Evolutionary conservation across 2,888 invertebrate genomes (phyloP), one percentile per base, ranked within the genome.

Genomic region (Phaonia tiefii): DNA sequence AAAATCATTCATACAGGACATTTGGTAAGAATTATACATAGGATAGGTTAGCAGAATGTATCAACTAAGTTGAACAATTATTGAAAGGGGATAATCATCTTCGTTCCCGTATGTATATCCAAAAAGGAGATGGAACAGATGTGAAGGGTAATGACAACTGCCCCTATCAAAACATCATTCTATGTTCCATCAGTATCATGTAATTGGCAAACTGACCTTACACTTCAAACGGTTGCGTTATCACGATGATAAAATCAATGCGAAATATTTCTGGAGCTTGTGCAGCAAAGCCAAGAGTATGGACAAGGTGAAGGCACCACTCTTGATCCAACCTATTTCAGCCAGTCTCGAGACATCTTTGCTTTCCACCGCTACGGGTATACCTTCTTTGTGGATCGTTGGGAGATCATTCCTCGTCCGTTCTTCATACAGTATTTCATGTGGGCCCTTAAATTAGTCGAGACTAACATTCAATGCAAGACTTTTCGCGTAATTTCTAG

Each of bases 201-300:
- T 8, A 8, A 31, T 44, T 11, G 11, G 76, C 88, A 0, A 44
- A 85, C 91, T 92, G 91, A 95, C 96, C 99, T 80, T 99, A 92
- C 2, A 99, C 99, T 90, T 98, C 97, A 92, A 99, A 98, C 89
- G 99, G 99, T 91, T 99, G 99, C 0, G 97, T 96, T 88, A 99
- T 99, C 91, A 99, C 99, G 90, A 99, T 15, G 99, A 99, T 67
- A 99, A 90, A 84, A 99, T 92, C 0, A 99, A 91, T 0, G 98
- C 98, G 91, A 98, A 99, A 88, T 98, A 95, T 89, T 98, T 92
- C 89, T 99, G 99, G 0, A 99, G 99, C 87, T 94, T 95, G 84
- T 98, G 95, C 51, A 99, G 91, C 15, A 99, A 91, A 0, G 96
- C 93, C 88, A 99, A 99, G 37, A 99, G 91, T 83, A 99, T 99